Evolutionary conservation across 2,888 invertebrate species (phyloP).

Genomic region (Tinea trinotella): DNA sequence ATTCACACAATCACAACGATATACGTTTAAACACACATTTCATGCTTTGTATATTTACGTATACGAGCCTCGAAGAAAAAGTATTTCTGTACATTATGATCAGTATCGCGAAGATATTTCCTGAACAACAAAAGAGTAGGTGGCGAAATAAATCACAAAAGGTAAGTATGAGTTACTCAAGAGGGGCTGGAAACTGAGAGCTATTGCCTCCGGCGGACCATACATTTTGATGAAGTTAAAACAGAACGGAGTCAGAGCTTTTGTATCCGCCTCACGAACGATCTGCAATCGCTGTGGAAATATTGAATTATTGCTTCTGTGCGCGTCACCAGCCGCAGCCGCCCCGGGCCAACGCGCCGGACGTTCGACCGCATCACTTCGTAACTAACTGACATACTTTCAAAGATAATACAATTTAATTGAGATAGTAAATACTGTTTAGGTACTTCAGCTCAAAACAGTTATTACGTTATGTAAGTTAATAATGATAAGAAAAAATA

Average conservation of each 20-base stretch:
- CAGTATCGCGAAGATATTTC: background rate
- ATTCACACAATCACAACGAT: too few relatives aligned
- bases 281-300: conserved; percentile 27
- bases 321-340: conserved; percentile 3
- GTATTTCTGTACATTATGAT: conserved; percentile 12
- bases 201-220: conserved; percentile 16
- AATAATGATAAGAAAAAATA: too few relatives aligned
- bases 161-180: conserved; percentile 16
- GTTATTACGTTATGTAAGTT: too few relatives aligned
- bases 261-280: conserved; percentile 20
- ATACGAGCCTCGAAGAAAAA: background rate
- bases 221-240: conserved; percentile 17
- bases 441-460: too few relatives aligned
- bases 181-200: conserved; percentile 10
- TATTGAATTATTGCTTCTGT: conserved; percentile 31
- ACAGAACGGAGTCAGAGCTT: background rate
- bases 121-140: conserved; percentile 9
- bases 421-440: too few relatives aligned
- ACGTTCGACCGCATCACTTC: background rate
- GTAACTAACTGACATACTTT: background rate
- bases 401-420: too few relatives aligned
- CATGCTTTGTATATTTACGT: background rate
- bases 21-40: too few relatives aligned
- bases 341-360: conserved; percentile 2
- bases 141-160: conserved; percentile 17